Percentiles rank a stretch among this genome's conserved stretches.
phyloP scores from a whole-genome alignment of 2,888 invertebrate species.

The Dorcus hopei region DNA sequence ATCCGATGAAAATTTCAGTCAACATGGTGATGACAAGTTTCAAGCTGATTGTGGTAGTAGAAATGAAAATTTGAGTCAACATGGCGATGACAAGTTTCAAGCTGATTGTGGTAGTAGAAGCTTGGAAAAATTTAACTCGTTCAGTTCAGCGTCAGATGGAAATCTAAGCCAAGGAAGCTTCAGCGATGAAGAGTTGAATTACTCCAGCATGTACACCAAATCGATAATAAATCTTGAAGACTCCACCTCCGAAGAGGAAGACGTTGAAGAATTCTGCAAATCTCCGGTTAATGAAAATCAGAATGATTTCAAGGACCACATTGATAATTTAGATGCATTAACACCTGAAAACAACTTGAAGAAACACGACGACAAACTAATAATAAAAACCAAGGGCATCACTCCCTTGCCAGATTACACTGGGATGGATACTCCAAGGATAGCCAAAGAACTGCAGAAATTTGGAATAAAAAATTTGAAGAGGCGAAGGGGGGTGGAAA shows the following conservation, averaged over 20 bases:
- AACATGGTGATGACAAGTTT: no score
- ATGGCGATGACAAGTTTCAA: no score
- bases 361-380: slow-evolving; percentile 31
- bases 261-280: neutral
- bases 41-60: no score
- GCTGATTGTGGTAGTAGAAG: no score
- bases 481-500: slow-evolving; percentile 56
- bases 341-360: neutral
- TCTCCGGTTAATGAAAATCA: neutral
- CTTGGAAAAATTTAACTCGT: neutral
- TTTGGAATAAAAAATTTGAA: slow-evolving; percentile 67
- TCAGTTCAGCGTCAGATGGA: slow-evolving; percentile 4
- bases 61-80: no score
- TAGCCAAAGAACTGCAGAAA: slow-evolving; percentile 58
- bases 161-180: slow-evolving; percentile 34
- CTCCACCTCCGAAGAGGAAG: neutral
- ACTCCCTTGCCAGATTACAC: slow-evolving; percentile 60
- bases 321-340: neutral
- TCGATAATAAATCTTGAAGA: neutral
- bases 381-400: slow-evolving; percentile 56
- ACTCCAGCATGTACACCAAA: slow-evolving; percentile 51
- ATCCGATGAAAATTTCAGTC: no score
- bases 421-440: slow-evolving; percentile 56
- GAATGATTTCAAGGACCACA: neutral
- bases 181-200: slow-evolving; percentile 63